Evolutionary conservation across 2,888 invertebrate genomes (phyloP).

Genomic region (Chalcis sispes): DNA sequence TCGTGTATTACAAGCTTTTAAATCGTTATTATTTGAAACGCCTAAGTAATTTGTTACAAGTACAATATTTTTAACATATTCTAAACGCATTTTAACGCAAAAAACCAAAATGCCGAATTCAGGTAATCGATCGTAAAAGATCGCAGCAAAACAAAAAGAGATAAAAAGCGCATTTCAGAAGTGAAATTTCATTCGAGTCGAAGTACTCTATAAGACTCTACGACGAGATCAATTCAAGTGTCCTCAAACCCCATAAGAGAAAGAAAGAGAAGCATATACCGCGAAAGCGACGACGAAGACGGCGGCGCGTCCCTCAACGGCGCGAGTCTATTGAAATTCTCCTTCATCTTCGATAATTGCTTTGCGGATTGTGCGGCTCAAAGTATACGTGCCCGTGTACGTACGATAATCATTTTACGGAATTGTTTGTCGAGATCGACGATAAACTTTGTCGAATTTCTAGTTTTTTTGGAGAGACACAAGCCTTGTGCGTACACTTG

Average conservation of each 20-base stretch:
- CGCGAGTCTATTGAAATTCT: constrained; percentile 58
- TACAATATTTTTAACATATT: no score
- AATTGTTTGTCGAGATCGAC: no score
- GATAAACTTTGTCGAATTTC: no score
- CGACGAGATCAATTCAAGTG: constrained; percentile 70
- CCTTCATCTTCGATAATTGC: constrained; percentile 57
- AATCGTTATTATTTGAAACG: no score
- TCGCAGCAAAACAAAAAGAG: constrained; percentile 7
- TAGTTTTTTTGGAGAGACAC: no score
- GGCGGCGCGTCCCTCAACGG: constrained; percentile 67
- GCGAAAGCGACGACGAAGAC: constrained; percentile 37
- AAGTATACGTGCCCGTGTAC: neutral
- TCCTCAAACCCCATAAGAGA: constrained; percentile 63
- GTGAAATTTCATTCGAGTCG: constrained; percentile 72
- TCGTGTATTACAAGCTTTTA: neutral
- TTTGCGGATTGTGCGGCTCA: constrained; percentile 51
- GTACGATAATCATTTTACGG: no score
- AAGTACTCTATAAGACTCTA: constrained; percentile 65
- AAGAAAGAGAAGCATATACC: constrained; percentile 60
- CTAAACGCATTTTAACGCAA: no score
- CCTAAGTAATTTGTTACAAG: no score
- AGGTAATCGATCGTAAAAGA: no score
- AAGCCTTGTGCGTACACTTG: no score
- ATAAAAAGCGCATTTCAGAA: constrained; percentile 66
- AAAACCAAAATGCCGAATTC: no score